Conservation (phyloP, 2,113 vertebrate species). For the Nannospalax galili region DNA sequence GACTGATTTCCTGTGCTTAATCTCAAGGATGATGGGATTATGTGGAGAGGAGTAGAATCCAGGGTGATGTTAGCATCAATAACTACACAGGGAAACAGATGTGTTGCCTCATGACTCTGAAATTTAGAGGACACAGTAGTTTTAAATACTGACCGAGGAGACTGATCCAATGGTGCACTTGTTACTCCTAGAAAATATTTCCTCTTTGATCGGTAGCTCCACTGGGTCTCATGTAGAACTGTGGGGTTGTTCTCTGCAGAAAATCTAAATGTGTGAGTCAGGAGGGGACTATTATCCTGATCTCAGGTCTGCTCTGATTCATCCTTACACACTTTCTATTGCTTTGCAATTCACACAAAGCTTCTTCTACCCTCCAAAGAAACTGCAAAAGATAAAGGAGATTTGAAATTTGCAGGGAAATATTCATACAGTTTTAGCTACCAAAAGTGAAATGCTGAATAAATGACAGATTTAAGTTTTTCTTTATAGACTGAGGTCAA, state of each 20-base stretch:
- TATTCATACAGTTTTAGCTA: background rate
- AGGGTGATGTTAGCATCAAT: background rate
- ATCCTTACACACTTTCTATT: background rate
- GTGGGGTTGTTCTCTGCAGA: background rate
- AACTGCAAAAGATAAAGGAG: background rate
- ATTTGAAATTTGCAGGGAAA: background rate
- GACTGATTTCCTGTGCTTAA: background rate
- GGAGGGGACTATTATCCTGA: accelerated
- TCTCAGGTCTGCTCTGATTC: background rate
- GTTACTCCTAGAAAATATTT: background rate
- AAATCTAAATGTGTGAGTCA: background rate
- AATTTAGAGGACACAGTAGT: background rate
- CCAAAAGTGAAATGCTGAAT: background rate
- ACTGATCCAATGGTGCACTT: background rate
- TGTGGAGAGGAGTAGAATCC: background rate
- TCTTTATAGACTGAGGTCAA: background rate
- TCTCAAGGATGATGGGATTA: background rate
- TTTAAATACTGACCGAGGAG: background rate
- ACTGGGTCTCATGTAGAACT: accelerated
- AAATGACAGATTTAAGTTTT: background rate
- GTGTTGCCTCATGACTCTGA: background rate
- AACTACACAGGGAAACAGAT: background rate
- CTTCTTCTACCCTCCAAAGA: background rate
- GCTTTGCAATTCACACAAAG: background rate
- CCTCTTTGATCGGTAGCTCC: background rate